A percentile compares a stretch with the other conserved stretches of the same genome.
These are phyloP conservation scores for Pachydiplax longipennis DNA, from an alignment of 2,888 invertebrate species.

Conservation along the genomic window DNA sequence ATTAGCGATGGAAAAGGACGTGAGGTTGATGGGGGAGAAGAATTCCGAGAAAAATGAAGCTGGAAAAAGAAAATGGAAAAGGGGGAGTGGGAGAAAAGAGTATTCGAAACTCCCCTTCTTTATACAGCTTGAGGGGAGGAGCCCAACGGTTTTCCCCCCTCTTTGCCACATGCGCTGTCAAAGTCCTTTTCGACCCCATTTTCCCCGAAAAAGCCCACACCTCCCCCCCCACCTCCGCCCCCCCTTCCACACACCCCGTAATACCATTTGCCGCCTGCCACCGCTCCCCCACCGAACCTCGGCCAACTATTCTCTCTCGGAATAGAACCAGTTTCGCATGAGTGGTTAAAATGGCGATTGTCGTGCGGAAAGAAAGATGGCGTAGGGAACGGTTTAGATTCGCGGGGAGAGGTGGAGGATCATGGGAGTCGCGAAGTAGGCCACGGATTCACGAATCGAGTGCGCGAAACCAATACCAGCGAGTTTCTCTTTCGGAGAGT, in stretches of 20 bases:
- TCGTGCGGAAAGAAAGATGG: constrained; percentile 13
- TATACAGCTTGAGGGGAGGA: constrained; percentile 2
- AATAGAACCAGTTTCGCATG: constrained; percentile 42
- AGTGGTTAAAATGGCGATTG: constrained; percentile 35
- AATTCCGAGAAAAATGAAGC: background rate
- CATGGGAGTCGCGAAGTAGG: no score
- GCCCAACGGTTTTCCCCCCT: constrained; percentile 16
- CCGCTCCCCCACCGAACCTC: background rate
- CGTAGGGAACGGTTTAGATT: background rate
- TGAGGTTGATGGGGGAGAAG: background rate
- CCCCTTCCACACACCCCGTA: background rate
- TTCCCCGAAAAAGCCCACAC: constrained; percentile 25
- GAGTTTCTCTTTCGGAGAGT: no score
- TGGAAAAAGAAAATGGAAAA: background rate
- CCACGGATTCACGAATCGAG: no score
- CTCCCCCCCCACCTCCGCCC: background rate
- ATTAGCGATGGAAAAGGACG: background rate
- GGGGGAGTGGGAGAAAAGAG: background rate
- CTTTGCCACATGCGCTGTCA: constrained; percentile 33
- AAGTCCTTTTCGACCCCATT: constrained; percentile 33
- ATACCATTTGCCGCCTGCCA: background rate
- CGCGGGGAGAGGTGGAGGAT: no score
- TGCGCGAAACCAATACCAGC: no score
- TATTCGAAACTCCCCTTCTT: background rate
- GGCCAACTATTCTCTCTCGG: background rate